A percentile compares a stretch with the other conserved stretches of the same genome.
These are phyloP conservation scores for Petrosia ficiformis DNA, from an alignment of 37 sponge, comb jelly and placozoan species.

Conservation along the genomic window DNA sequence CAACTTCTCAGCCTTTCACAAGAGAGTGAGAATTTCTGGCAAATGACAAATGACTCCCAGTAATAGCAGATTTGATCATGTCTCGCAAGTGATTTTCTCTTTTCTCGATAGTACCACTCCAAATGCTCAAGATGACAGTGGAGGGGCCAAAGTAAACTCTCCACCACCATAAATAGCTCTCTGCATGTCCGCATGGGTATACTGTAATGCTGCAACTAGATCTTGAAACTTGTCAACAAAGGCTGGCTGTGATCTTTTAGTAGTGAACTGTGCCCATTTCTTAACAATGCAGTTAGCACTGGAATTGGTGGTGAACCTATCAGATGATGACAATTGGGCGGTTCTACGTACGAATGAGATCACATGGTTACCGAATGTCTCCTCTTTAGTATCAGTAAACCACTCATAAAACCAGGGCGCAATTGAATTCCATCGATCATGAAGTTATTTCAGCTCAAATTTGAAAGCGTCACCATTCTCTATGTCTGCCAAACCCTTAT, in stretches of 20 bases:
- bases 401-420: constrained; percentile 28
- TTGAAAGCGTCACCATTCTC: constrained; percentile 11
- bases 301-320: constrained; percentile 26
- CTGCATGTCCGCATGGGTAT: background rate
- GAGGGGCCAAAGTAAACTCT: background rate
- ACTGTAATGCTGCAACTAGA: background rate
- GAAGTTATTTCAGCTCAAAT: background rate
- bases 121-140: background rate
- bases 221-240: background rate
- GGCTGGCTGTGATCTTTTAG: constrained; percentile 8
- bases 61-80: background rate
- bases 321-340: constrained; percentile 16
- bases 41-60: no score
- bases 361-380: background rate
- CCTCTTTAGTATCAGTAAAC: background rate
- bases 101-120: background rate
- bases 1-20: background rate
- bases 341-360: constrained; percentile 14
- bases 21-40: no score
- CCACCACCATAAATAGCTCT: background rate
- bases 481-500: constrained; percentile 16
- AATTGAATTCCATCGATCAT: constrained; percentile 12
- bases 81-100: background rate
- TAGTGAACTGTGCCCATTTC: constrained; percentile 11
- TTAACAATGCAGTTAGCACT: constrained; percentile 26